phyloP scores from a whole-genome alignment of 1,140 invertebrate genomes.

The Drosophila persimilis region DNA sequence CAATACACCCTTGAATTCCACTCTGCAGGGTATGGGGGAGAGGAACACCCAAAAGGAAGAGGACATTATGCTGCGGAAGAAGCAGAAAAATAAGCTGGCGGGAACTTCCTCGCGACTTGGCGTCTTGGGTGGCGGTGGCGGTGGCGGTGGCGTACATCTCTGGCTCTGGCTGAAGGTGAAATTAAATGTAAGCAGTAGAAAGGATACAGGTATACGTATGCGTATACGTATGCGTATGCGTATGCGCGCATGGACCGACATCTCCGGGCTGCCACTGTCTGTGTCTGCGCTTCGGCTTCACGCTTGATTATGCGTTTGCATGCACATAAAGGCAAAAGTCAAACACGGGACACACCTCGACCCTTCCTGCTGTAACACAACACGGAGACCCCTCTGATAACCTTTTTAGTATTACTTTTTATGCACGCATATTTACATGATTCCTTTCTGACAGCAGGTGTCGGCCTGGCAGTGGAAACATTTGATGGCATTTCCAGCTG shows the following conservation, averaged over 20 bases:
- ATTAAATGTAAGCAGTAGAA: constrained; percentile 75
- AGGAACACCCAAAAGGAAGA: constrained; percentile 9
- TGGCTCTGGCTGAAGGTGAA: constrained; percentile 62
- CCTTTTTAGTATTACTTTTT: constrained; percentile 56
- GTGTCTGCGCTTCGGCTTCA: constrained; percentile 51
- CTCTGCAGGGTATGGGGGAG: no score
- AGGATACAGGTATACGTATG: constrained; percentile 41
- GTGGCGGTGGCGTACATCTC: constrained; percentile 43
- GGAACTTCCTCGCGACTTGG: constrained; percentile 27
- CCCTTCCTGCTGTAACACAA: constrained; percentile 33
- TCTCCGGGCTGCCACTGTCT: not conserved
- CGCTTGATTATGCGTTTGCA: constrained; percentile 80
- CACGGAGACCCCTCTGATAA: constrained; percentile 31
- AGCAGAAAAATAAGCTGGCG: constrained; percentile 11
- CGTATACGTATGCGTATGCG: constrained; percentile 18
- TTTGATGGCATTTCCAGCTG: constrained; percentile 70
- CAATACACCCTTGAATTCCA: no score
- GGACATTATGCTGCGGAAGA: constrained; percentile 26
- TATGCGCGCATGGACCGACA: constrained; percentile 35
- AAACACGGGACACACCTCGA: constrained; percentile 73
- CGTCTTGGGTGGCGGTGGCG: constrained; percentile 58
- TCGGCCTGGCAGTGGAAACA: constrained; percentile 50
- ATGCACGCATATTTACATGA: constrained; percentile 68
- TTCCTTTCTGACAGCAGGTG: constrained; percentile 71
- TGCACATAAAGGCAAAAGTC: constrained; percentile 78